Evolutionary conservation across 2,888 invertebrate genomes (phyloP).

Genomic region (Eupelmus urozonus): DNA sequence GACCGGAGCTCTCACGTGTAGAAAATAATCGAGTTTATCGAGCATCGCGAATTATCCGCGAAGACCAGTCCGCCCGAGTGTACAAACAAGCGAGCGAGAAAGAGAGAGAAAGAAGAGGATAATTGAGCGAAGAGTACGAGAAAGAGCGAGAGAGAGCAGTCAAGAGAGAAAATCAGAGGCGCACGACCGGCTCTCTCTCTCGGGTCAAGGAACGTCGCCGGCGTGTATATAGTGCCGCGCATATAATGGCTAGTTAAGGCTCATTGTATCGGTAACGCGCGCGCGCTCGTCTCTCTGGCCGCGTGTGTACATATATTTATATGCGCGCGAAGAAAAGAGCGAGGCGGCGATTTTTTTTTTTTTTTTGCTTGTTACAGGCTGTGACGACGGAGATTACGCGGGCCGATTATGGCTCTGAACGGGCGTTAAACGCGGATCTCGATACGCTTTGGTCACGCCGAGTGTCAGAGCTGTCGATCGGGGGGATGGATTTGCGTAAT

Average conservation of each 20-base stretch:
- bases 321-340: too few relatives aligned
- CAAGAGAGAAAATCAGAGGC: slow-evolving; percentile 45
- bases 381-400: too few relatives aligned
- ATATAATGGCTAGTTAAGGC: slow-evolving; percentile 74
- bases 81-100: slow-evolving; percentile 2
- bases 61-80: neutral
- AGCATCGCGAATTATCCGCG: slow-evolving; percentile 48
- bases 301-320: slow-evolving; percentile 26
- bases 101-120: slow-evolving; percentile 25
- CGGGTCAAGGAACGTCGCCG: slow-evolving; percentile 56
- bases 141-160: neutral
- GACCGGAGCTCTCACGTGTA: slow-evolving; percentile 2
- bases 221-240: slow-evolving; percentile 43
- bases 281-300: slow-evolving; percentile 63
- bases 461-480: neutral
- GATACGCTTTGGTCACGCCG: neutral
- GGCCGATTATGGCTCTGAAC: too few relatives aligned
- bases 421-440: too few relatives aligned
- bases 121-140: slow-evolving; percentile 38
- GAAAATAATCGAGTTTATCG: slow-evolving; percentile 47
- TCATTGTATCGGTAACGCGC: slow-evolving; percentile 72
- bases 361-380: too few relatives aligned
- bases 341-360: too few relatives aligned
- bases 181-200: slow-evolving; percentile 34
- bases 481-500: slow-evolving; percentile 16